phyloP scores from a whole-genome alignment of 1,140 invertebrate genomes.

The Microvelia longipes region DNA sequence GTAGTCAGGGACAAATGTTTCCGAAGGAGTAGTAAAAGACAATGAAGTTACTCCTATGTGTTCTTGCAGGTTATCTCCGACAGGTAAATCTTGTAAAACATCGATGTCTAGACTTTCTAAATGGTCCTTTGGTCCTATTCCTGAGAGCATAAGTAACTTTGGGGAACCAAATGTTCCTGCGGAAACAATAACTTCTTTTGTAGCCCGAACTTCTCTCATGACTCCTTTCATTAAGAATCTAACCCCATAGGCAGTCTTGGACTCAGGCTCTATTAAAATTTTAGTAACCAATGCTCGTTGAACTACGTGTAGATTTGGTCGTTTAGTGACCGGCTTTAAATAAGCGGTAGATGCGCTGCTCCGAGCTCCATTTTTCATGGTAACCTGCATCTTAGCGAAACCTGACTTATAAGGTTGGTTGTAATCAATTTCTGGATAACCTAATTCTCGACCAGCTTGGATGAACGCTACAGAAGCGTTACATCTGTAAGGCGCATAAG shows the following conservation, averaged over 20 bases:
- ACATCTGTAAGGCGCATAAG: conserved; percentile 43
- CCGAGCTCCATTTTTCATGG: conserved; percentile 32
- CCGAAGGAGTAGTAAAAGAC: conserved; percentile 44
- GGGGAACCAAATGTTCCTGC: conserved; percentile 16
- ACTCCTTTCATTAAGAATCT: conserved; percentile 32
- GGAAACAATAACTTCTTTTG: conserved; percentile 18
- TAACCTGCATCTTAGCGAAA: conserved; percentile 27
- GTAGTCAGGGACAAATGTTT: conserved; percentile 30
- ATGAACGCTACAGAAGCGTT: conserved; percentile 35
- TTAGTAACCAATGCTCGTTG: conserved; percentile 37
- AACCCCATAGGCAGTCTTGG: conserved; percentile 38
- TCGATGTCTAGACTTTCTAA: conserved; percentile 29
- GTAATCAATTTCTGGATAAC: conserved; percentile 36
- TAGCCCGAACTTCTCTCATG: conserved; percentile 9
- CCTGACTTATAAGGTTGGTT: conserved; percentile 37
- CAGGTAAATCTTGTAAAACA: conserved; percentile 36
- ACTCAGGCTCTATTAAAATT: conserved; percentile 36
- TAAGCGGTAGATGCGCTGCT: conserved; percentile 42
- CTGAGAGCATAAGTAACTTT: conserved; percentile 15
- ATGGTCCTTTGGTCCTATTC: conserved; percentile 13
- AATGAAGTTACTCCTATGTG: conserved; percentile 52
- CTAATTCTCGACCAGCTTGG: conserved; percentile 37
- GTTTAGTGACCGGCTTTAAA: conserved; percentile 34
- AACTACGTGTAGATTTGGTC: conserved; percentile 39
- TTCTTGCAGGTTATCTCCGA: conserved; percentile 47